Conservation (phyloP, 2,888 invertebrate genomes). For the Aphelenchoides bicaudatus region DNA sequence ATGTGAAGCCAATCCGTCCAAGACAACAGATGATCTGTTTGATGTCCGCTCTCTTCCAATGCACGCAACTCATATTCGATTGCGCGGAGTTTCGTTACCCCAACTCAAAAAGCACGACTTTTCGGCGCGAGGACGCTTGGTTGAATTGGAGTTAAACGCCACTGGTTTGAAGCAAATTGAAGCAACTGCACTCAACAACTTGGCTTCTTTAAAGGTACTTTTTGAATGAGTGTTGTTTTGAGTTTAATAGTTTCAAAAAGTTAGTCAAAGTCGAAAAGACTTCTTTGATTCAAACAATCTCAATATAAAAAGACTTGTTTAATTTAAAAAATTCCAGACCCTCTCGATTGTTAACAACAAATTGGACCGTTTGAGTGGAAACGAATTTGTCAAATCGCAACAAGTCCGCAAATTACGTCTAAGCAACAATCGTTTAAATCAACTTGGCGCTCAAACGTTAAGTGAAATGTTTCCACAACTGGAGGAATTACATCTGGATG, state of each 20-base stretch:
- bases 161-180: conserved; percentile 45
- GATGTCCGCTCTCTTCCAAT: conserved; percentile 76
- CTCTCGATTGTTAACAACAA: too few species aligned
- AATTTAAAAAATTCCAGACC: too few species aligned
- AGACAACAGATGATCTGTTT: conserved; percentile 64
- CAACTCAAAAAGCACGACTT: conserved; percentile 77
- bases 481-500: too few species aligned
- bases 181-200: conserved; percentile 51
- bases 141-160: conserved; percentile 49
- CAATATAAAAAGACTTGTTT: too few species aligned
- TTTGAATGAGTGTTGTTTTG: conserved; percentile 3
- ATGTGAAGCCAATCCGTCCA: conserved; percentile 34
- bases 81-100: conserved; percentile 78
- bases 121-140: conserved; percentile 65
- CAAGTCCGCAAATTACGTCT: too few species aligned
- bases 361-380: too few species aligned
- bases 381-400: too few species aligned
- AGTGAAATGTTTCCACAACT: too few species aligned
- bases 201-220: conserved; percentile 42
- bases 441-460: too few species aligned
- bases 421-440: too few species aligned
- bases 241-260: not conserved
- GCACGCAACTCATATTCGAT: conserved; percentile 81
- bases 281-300: too few species aligned
- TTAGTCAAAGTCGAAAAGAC: too few species aligned